Conservation (phyloP, 2,113 vertebrate species). For the Amblyornis subalaris region DNA sequence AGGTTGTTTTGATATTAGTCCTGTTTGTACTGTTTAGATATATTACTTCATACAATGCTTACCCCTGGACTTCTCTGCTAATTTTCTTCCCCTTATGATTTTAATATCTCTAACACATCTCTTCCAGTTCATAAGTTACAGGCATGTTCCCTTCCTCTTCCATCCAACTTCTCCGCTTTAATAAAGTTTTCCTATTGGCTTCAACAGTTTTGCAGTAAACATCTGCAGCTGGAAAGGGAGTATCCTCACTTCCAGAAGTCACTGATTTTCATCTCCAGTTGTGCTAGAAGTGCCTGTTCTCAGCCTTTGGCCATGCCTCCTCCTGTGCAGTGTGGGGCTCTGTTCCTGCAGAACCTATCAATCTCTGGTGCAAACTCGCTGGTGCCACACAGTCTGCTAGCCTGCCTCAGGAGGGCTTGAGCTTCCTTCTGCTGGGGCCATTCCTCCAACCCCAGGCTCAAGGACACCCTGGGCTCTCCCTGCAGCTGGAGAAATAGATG, state of each 20-base stretch:
- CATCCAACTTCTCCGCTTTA: not conserved
- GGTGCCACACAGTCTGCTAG: not conserved
- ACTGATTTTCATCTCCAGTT: not conserved
- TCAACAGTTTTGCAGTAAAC: not conserved
- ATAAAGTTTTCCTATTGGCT: not conserved
- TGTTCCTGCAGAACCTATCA: not conserved
- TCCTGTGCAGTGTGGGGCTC: not conserved
- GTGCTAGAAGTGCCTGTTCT: not conserved
- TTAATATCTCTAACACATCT: not conserved
- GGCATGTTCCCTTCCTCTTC: not conserved
- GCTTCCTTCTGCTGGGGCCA: not conserved
- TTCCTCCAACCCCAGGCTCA: not conserved
- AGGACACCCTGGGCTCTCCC: not conserved
- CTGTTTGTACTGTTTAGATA: not conserved
- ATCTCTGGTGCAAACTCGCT: not conserved
- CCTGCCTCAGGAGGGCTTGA: not conserved
- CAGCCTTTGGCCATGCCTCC: not conserved
- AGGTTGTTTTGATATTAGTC: not conserved
- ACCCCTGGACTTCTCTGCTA: not conserved
- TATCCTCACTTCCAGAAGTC: not conserved
- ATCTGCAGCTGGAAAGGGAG: not conserved
- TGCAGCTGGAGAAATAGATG: not conserved
- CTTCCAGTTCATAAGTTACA: not conserved
- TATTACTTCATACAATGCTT: rapidly evolving
- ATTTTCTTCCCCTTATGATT: not conserved